A percentile compares a stretch with the other conserved stretches of the same genome.
Conservation (phyloP, 2,888 invertebrate species). For the Frankliniella fusca region DNA sequence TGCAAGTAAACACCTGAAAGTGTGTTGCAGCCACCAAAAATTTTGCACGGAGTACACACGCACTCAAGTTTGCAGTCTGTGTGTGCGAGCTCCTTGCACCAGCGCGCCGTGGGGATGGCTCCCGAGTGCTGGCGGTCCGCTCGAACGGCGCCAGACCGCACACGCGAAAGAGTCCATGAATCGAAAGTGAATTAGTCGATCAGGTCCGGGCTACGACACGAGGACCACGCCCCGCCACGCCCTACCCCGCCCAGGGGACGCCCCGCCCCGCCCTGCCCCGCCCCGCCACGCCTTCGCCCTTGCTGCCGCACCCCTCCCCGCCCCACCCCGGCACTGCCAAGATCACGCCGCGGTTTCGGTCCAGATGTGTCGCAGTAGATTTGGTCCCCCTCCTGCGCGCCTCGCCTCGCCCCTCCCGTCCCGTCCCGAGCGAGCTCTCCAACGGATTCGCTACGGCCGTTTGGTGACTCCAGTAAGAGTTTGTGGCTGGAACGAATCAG, state of each 20-base stretch:
- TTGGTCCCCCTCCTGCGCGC: constrained; percentile 35
- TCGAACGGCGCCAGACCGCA: not conserved
- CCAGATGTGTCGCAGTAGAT: constrained; percentile 40
- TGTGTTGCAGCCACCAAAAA: too few relatives aligned
- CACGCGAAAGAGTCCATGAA: constrained; percentile 15
- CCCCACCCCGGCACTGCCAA: constrained; percentile 32
- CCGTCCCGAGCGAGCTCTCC: constrained; percentile 42
- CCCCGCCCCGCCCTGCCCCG: not conserved
- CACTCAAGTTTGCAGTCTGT: too few relatives aligned
- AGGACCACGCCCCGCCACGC: constrained; percentile 9
- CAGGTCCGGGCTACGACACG: not conserved
- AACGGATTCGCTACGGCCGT: constrained; percentile 43
- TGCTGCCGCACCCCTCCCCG: constrained; percentile 27
- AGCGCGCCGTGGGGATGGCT: too few relatives aligned
- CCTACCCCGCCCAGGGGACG: constrained; percentile 4
- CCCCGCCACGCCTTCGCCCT: constrained; percentile 14
- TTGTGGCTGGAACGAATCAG: constrained; percentile 11
- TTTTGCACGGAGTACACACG: too few relatives aligned
- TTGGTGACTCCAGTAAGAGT: constrained; percentile 38
- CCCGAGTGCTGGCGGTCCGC: not conserved
- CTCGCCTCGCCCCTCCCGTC: constrained; percentile 8
- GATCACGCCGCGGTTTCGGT: constrained; percentile 33
- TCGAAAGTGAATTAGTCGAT: constrained; percentile 20
- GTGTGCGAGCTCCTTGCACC: too few relatives aligned
- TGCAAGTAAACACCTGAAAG: too few relatives aligned